Base-by-base conservation (phyloP, 2,113 vertebrate genomes). In the Nothoprocta perdicaria region DNA sequence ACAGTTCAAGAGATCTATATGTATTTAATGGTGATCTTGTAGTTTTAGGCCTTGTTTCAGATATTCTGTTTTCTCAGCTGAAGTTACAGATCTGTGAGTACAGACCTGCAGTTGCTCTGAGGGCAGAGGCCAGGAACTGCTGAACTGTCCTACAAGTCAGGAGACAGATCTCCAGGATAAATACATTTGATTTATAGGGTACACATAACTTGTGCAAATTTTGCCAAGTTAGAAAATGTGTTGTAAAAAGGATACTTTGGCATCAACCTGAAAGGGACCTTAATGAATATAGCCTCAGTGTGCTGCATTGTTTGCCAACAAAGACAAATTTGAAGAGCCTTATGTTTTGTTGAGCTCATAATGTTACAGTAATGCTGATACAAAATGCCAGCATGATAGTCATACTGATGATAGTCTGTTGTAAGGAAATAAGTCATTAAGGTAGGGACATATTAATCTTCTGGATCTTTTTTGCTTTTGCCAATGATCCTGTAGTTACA, bases 381-480 rank as follows among this genome's bases (percentile, higher is more conserved):
- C 50, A 0, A 7, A 67, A 23, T 55, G 53, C 27, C 12, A 2
- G 35, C 41, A 63, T 0, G 9, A 27, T 5, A 19, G n/a, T 10
- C 12, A 18, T 0, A 1, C 35, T 5, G 14, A 6, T 63, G 43
- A 35, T 26, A 2, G 45, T 29, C 31, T 73, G 0, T 6, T 67
- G 52, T 41, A 41, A 65, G 86, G 67, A 57, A 24, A 5, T 13
- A 14, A 73, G 16, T 9, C 16, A 0, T 5, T 57, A 41, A 1
- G 3, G 6, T 50, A 69, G 58, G n/a, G 22, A 46, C 12, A 23
- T 53, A 16, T 43, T 24, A n/a, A 80, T 94, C 80, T 52, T 53
- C 61, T 68, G 72, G 65, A 77, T 45, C 29, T 88, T 72, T 78
- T 85, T 95, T 90, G 83, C 63, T 61, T 90, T 53, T 94, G 89